Base-by-base conservation (phyloP, 2,888 invertebrate genomes). In the Gibbula magus region DNA sequence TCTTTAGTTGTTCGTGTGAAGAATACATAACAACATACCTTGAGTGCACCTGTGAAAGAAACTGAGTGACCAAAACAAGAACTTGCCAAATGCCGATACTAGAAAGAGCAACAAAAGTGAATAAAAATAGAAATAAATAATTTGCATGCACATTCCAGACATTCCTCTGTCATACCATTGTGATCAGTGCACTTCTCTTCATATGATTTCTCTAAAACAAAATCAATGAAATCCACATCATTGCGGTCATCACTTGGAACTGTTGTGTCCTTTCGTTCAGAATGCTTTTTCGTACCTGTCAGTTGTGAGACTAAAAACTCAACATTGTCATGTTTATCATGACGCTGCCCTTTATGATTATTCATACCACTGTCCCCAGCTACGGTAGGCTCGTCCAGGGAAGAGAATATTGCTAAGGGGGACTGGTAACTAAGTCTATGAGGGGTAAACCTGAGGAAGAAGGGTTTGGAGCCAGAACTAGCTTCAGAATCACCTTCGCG, bases 341-440 rank as follows among this genome's bases (percentile, higher is more conserved):
- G 10, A 45, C 13, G 45, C 13, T 10, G 45, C 5, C 10, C 13
- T 1, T 13, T 45, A 7, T 45, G 5, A 45, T 45, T 45, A 20
- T 25, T 61, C 29, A 20, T 16, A 8, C 0, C 16, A 3, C 2
- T 4, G 35, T 70, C 70, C 16, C 20, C 29, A 29, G 61, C 20
- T 18, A 61, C 2, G 4, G 32, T 16, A 8, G 70, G 18, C n/a
- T 70, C 70, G 1, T 70, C 70, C 70, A 70, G 20, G 18, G 32
- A 35, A 2, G 70, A 32, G 39, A 70, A 70, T 35, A 70, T 35
- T 1, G 70, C 32, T 35, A 70, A 35, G 4, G 70, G 70, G 35
- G 70, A 70, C 39, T 70, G 70, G 35, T 70, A 70, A 35, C 39
- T 70, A 20, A 70, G 70, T 20, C 70, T 32, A 39, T 70, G 70